Base-by-base conservation (phyloP, 2,797 vertebrate species). In the Fundulus diaphanus region DNA sequence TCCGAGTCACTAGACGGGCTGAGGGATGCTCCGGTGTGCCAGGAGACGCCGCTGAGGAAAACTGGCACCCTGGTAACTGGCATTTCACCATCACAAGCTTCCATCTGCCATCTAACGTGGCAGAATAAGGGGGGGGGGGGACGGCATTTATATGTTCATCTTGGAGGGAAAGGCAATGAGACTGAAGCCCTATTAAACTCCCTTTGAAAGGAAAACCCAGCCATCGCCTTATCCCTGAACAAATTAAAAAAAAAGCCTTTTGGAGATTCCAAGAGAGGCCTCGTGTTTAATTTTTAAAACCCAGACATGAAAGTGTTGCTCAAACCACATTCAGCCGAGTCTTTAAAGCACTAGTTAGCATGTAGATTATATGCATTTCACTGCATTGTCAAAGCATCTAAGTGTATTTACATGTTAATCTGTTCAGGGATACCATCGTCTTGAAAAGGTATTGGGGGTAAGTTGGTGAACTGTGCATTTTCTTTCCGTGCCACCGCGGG, bases 381-480 rank as follows among this genome's bases (percentile, higher is more conserved):
- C 57, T 75, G 88, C 89, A 94, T 94, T 93, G 94, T 94, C 85
- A 90, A 88, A 93, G 89, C 89, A 90, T 93, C 91, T 82, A 92
- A 90, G 93, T 93, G 93, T 95, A 95, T 95, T 95, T 95, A 93
- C 94, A 95, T 95, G 94, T 94, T 93, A 95, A 95, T 95, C 94
- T 94, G 92, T 83, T 84, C 87, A 90, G 91, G 89, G 90, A 93
- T 89, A 91, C 88, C 74, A 88, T 83, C 81, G 86, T 87, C 87
- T 86, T 95, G 92, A 94, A 93, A 94, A 91, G 92, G 91, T 93
- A 76, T 84, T 81, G 87, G 92, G 92, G 88, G 88, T 87, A 84
- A 85, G 83, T 82, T 91, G 86, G 87, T 91, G 92, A 91, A 92
- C 92, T 82, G 81, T 84, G 92, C 85, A 73, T 88, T 91, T 92